Base-by-base conservation (phyloP, 2,888 invertebrate species). In the Schizotus pectinicornis region DNA sequence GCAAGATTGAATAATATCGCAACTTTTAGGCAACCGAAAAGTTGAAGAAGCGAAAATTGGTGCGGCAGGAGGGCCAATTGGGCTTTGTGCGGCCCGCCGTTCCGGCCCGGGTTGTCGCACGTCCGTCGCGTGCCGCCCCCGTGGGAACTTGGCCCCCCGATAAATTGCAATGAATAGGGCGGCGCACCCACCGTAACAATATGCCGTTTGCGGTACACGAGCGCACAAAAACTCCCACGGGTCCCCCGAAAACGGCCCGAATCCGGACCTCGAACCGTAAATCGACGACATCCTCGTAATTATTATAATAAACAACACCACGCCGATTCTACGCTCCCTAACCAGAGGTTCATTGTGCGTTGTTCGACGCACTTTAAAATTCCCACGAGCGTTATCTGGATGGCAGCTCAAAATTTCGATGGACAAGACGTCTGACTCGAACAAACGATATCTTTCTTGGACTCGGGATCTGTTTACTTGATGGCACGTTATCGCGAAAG, bases 221-320 rank as follows among this genome's bases (percentile, higher is more conserved):
- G 22, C 22, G 3, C 22, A 22, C 22, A 22, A 22, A 22, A 22
- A 22, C 22, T 22, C 22, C 22, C 22, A 22, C 22, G 22, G 22
- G 22, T 22, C 22, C 22, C 22, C 22, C 22, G 5, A 22, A 22
- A 22, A 22, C 22, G 22, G 22, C 22, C 22, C 22, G 22, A 22
- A 22, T 22, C 22, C 22, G 22, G 22, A 22, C 22, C 22, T 22
- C 2, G 35, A 35, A 33, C 49, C 8, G 48, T 56, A 46, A 56
- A 56, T 56, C 51, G 56, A 56, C 56, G 46, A 56, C 56, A 50
- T 56, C 56, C 55, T 56, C 50, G 56, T 56, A 56, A 56, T 56
- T 56, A 56, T 56, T 56, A 50, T 56, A 56, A 56, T 56, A 56
- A 56, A 56, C 56, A 56, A 37, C 22, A 42, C 43, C 22, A 22